A percentile compares a stretch with the other conserved stretches of the same genome.
phyloP scores from a whole-genome alignment of 2,113 vertebrate species.

The Gambusia holbrooki region DNA sequence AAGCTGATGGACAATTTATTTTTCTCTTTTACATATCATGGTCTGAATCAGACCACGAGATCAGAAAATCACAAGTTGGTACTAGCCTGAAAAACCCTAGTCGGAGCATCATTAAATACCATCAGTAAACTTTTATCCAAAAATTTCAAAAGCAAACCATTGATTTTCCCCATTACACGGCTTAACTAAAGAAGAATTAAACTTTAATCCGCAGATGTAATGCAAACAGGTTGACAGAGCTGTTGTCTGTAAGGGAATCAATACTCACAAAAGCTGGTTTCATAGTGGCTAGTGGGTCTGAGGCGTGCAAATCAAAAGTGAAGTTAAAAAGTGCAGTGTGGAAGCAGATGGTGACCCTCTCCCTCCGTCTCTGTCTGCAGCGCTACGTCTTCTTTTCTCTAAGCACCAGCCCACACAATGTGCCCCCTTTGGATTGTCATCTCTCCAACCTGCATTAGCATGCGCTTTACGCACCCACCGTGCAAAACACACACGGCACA shows the following conservation, averaged over 20 bases:
- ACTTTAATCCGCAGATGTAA: conserved; percentile 17
- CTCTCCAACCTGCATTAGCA: conserved; percentile 72
- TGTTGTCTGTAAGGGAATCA: conserved; percentile 47
- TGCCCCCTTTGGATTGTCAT: conserved; percentile 70
- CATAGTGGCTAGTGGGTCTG: conserved; percentile 64
- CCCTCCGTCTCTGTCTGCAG: conserved; percentile 42
- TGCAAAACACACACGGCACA: conserved; percentile 22
- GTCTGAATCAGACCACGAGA: background rate
- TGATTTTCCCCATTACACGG: background rate
- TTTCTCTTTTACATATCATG: background rate
- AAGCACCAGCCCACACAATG: conserved; percentile 62
- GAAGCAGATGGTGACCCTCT: conserved; percentile 48
- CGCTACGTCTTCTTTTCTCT: conserved; percentile 32
- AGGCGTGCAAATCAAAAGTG: conserved; percentile 25
- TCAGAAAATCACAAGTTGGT: background rate
- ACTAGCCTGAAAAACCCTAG: background rate
- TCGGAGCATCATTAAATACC: background rate
- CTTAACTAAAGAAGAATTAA: conserved; percentile 9
- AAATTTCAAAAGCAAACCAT: background rate
- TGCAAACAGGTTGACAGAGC: conserved; percentile 17
- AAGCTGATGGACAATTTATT: too few species aligned
- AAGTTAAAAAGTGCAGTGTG: conserved; percentile 45
- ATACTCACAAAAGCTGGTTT: conserved; percentile 82
- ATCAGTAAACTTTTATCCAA: background rate
- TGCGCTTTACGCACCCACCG: conserved; percentile 62